Conservation (phyloP, 2,888 invertebrate genomes). For the Rhagonycha fulva region DNA sequence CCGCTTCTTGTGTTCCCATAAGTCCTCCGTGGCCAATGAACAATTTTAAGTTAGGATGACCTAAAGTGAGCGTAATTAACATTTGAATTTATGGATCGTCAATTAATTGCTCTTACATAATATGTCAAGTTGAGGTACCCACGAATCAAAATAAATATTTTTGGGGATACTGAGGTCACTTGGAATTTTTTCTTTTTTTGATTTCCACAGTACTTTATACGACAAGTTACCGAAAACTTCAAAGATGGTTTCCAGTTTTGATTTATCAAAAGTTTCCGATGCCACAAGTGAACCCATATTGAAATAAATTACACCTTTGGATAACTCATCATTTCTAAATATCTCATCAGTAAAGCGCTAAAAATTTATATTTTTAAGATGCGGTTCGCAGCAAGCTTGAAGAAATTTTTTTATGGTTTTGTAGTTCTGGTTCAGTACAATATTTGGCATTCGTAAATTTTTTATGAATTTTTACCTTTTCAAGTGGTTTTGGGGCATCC, state of each 20-base stretch:
- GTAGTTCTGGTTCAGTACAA: not conserved
- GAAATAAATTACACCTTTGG: slow-evolving; percentile 59
- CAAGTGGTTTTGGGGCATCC: slow-evolving; percentile 53
- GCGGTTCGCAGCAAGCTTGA: no score
- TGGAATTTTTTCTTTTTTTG: slow-evolving; percentile 56
- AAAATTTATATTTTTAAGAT: slow-evolving; percentile 13
- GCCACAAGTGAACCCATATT: slow-evolving; percentile 64
- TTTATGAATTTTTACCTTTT: slow-evolving; percentile 51
- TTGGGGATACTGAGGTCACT: slow-evolving; percentile 51
- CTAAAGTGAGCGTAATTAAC: slow-evolving; percentile 25
- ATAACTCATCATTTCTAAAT: slow-evolving; percentile 35
- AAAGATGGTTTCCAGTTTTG: slow-evolving; percentile 57
- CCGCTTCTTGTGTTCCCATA: slow-evolving; percentile 57
- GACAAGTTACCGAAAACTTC: slow-evolving; percentile 58
- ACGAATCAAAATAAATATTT: slow-evolving; percentile 57
- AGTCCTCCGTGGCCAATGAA: slow-evolving; percentile 61
- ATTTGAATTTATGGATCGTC: not conserved
- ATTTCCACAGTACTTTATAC: slow-evolving; percentile 63
- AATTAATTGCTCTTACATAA: slow-evolving; percentile 49
- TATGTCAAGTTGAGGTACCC: slow-evolving; percentile 62
- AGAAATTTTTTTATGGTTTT: no score
- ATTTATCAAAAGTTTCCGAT: slow-evolving; percentile 59
- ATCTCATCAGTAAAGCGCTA: slow-evolving; percentile 40
- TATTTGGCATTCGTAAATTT: not conserved
- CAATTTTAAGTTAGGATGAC: slow-evolving; percentile 55